Conservation (phyloP, 2,888 invertebrate genomes). For the Nemurella pictetii region DNA sequence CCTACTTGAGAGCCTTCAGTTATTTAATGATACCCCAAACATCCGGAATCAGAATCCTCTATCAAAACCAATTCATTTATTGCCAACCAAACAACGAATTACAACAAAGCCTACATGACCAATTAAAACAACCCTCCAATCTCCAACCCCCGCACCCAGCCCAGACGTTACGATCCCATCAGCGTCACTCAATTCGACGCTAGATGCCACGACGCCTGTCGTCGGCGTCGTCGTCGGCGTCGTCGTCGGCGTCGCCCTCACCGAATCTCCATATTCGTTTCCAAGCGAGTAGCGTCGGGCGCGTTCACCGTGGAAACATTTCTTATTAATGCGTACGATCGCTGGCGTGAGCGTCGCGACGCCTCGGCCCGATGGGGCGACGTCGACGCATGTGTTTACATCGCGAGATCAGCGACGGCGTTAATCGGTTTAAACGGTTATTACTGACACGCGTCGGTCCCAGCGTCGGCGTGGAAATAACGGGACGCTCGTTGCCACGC, state of each 20-base stretch:
- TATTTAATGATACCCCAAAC: too few relatives aligned
- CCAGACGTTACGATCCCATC: too few relatives aligned
- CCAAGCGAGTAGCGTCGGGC: background rate
- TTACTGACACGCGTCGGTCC: background rate
- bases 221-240: background rate
- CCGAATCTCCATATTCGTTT: conserved; percentile 7
- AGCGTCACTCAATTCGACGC: too few relatives aligned
- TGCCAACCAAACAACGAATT: too few relatives aligned
- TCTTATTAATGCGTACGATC: conserved; percentile 4
- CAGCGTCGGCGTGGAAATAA: background rate
- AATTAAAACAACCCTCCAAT: too few relatives aligned
- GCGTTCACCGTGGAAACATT: background rate
- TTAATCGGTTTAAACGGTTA: conserved; percentile 15
- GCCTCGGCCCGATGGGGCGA: background rate
- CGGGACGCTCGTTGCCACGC: background rate
- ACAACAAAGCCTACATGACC: too few relatives aligned
- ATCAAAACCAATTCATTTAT: too few relatives aligned
- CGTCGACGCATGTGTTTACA: background rate
- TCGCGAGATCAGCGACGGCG: background rate
- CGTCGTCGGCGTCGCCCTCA: background rate
- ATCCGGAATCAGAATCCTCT: too few relatives aligned
- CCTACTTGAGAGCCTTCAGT: too few relatives aligned
- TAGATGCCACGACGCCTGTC: background rate
- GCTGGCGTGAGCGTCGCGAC: background rate
- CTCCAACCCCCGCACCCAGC: too few relatives aligned